Evolutionary conservation across 2,888 invertebrate genomes (phyloP).

Genomic region (Tanypteryx hageni): DNA sequence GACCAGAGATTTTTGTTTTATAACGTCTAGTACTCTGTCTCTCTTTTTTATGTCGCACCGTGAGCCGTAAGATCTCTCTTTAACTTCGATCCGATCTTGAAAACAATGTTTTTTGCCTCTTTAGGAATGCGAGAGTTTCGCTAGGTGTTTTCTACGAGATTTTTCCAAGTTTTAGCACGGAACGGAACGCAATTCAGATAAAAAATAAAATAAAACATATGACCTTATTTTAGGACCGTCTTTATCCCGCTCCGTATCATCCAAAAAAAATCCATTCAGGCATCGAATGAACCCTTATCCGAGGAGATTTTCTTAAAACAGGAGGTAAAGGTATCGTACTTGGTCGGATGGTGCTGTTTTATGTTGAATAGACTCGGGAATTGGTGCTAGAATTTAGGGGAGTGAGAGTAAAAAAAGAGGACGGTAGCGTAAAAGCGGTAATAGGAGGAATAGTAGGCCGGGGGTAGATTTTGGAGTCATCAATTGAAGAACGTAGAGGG

Average conservation of each 20-base stretch:
- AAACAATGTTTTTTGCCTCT: too few species aligned
- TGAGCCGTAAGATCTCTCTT: too few species aligned
- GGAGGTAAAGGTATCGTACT: not conserved
- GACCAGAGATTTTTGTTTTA: too few species aligned
- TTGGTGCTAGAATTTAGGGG: conserved; percentile 7
- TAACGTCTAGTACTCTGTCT: too few species aligned
- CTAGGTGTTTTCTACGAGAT: too few species aligned
- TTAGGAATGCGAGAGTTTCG: too few species aligned
- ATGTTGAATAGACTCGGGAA: not conserved
- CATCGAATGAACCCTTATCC: too few species aligned
- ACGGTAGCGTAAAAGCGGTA: not conserved
- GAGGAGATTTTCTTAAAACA: not conserved
- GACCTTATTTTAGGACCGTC: not conserved
- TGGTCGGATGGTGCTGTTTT: not conserved
- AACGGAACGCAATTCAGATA: too few species aligned
- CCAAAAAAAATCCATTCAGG: not conserved
- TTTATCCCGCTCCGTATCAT: not conserved
- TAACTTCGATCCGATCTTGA: too few species aligned
- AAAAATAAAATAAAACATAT: not conserved
- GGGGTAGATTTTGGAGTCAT: not conserved
- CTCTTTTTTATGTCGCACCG: too few species aligned
- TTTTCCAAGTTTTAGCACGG: too few species aligned
- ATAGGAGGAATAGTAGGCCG: not conserved
- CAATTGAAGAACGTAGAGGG: not conserved
- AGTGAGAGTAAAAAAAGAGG: not conserved